These are phyloP conservation scores for Bathynomus jamesi DNA, from an alignment of 1,140 invertebrate genomes.

Conservation along the genomic window DNA sequence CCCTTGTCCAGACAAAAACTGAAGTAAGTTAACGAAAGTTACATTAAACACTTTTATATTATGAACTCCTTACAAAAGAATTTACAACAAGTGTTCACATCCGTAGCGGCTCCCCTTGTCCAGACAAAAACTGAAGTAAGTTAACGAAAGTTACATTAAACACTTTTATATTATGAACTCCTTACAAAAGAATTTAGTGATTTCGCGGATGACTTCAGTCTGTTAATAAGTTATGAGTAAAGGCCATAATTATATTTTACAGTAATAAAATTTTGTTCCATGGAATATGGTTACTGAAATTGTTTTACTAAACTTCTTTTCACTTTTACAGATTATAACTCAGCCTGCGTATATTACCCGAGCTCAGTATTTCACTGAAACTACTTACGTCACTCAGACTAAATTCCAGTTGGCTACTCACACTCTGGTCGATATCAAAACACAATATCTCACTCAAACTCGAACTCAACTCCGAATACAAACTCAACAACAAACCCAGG, in stretches of 20 bases:
- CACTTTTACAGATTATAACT: constrained; percentile 10
- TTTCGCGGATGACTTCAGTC: no score
- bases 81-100: constrained; percentile 8
- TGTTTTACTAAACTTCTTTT: not conserved
- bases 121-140: constrained; percentile 13
- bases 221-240: not conserved
- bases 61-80: no score
- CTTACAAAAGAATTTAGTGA: no score
- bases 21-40: no score
- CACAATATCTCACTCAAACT: constrained; percentile 5
- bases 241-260: not conserved
- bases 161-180: no score
- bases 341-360: constrained; percentile 8
- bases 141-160: no score
- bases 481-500: not conserved
- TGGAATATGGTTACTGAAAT: not conserved
- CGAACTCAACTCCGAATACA: constrained; percentile 1
- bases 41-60: no score
- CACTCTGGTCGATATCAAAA: not conserved
- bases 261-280: not conserved
- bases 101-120: constrained; percentile 8
- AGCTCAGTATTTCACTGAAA: constrained; percentile 21
- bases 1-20: constrained; percentile 10
- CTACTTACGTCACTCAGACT: constrained; percentile 10
- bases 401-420: constrained; percentile 3